Evolutionary conservation across 2,113 vertebrate species (phyloP).

Genomic region (Himantopus leucocephalus): DNA sequence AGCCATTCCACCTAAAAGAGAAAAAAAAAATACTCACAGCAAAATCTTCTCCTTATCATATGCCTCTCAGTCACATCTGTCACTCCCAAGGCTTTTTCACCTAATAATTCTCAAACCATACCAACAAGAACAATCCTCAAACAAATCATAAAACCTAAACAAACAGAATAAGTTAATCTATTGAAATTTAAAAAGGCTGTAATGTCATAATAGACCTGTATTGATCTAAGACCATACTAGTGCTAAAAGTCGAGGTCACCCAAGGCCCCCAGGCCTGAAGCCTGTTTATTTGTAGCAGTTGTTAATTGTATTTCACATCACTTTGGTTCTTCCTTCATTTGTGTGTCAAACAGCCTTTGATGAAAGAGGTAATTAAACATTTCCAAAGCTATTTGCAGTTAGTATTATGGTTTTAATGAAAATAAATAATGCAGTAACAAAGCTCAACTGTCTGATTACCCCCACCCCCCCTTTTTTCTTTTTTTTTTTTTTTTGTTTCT

Average conservation of each 20-base stretch:
- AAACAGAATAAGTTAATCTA: not conserved
- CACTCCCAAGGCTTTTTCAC: not conserved
- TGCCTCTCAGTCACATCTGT: not conserved
- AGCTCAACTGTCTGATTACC: not conserved
- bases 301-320: not conserved
- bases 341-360: not conserved
- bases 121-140: not conserved
- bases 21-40: not conserved
- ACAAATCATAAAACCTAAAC: not conserved
- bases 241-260: not conserved
- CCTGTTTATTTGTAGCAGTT: not conserved
- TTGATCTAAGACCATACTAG: not conserved
- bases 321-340: not conserved
- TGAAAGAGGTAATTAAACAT: not conserved
- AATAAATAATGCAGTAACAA: not conserved
- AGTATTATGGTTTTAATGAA: not conserved
- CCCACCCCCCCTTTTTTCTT: accelerated
- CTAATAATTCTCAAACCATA: not conserved
- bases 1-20: not conserved
- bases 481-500: not conserved
- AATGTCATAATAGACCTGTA: not conserved
- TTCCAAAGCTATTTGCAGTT: not conserved
- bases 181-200: not conserved
- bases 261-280: not conserved
- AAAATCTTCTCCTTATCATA: not conserved